Base-by-base conservation (phyloP, 2,797 vertebrate genomes). In the Chromobotia macracanthus region DNA sequence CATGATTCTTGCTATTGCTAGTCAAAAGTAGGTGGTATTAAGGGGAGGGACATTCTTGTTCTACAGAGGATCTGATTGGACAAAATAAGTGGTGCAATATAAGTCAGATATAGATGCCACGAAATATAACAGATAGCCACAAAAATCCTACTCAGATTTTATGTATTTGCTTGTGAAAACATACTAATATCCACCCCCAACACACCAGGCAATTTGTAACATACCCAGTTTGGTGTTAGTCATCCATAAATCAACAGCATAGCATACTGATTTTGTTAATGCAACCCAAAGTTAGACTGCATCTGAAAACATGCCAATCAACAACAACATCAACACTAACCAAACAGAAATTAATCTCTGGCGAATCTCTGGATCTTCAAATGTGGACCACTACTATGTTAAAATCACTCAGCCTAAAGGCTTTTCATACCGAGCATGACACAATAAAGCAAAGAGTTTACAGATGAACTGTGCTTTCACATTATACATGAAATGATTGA, bases 181-280 rank as follows among this genome's bases (percentile, higher is more conserved):
- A 0, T 28, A n/a, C 38, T 73, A 48, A 73, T 73, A 31, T 50
- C 23, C 18, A 72, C 21, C 60, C 15, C 28, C 2, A 0, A 75
- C 46, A 64, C 35, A 16, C 46, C 44, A 63, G 58, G 60, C 21
- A 10, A 55, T 44, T 28, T 58, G 35, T 23, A 46, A 48, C 18
- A 58, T 13, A 13, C 58, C 56, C 25, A 7, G 58, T 19, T 28
- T 41, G 16, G 19, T 19, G 28, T 73, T 75, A 76, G 41, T 80
- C 75, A 81, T 56, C 60, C 38, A 46, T 70, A 56, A 84, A 61
- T 67, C 56, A 38, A 53, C 9, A 18, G 66, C 51, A 48, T 19
- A 56, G 13, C 74, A 77, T 53, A 11, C 46, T 13, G 35, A 53
- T 56, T 25, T 5, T 13, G 58, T 11, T 77, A 16, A 65, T 44